A percentile compares a stretch with the other conserved stretches of the same genome.
Evolutionary conservation across 2,888 invertebrate species (phyloP).

Genomic region (Thymelicus sylvestris): DNA sequence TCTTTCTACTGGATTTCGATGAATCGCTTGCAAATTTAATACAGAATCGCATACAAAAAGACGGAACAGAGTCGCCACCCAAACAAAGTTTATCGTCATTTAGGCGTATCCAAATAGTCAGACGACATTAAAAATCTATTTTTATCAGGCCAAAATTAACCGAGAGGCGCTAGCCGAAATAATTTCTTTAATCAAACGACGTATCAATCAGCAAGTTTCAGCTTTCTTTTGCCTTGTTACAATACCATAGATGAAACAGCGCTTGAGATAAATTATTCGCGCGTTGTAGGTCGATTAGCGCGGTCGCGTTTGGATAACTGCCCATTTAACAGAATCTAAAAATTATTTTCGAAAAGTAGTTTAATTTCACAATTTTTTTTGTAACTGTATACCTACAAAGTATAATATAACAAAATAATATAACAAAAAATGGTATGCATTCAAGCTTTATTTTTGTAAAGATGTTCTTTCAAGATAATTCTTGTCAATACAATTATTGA

Average conservation of each 20-base stretch:
- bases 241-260: constrained; percentile 30
- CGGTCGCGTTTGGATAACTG: constrained; percentile 28
- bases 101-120: constrained; percentile 7
- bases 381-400: not conserved
- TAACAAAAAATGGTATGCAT: too few species aligned
- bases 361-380: not conserved
- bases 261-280: constrained; percentile 29
- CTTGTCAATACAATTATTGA: too few species aligned
- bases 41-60: not conserved
- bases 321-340: constrained; percentile 25
- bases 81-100: constrained; percentile 11
- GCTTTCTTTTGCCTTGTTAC: constrained; percentile 32
- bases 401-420: too few species aligned
- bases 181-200: constrained; percentile 37
- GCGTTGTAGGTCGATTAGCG: constrained; percentile 19
- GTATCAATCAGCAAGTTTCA: constrained; percentile 28
- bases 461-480: too few species aligned
- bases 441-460: too few species aligned
- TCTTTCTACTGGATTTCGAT: not conserved
- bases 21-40: not conserved
- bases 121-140: constrained; percentile 30
- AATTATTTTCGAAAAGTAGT: constrained; percentile 10
- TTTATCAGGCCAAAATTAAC: constrained; percentile 22
- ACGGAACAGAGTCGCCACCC: not conserved
- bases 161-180: constrained; percentile 30